Evolutionary conservation across 2,113 vertebrate species (phyloP).

Genomic region (Platanista minor): DNA sequence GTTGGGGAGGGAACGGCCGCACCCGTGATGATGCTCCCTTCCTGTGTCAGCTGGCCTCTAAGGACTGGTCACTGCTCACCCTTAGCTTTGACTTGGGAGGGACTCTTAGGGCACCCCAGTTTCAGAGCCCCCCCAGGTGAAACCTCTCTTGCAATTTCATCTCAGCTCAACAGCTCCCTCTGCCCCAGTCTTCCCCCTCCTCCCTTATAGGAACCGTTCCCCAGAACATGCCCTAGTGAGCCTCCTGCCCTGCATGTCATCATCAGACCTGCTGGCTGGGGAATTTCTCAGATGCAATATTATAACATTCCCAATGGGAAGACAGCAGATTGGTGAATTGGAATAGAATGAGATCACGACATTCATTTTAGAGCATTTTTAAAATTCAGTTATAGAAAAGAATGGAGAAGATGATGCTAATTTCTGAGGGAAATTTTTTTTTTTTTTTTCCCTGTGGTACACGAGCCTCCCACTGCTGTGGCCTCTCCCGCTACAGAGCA

Average conservation of each 20-base stretch:
- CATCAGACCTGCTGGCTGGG: not conserved
- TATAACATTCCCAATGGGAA: not conserved
- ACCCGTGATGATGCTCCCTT: accelerated
- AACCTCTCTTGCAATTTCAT: no score
- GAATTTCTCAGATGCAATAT: not conserved
- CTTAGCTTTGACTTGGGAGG: not conserved
- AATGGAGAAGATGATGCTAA: not conserved
- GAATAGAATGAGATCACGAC: not conserved
- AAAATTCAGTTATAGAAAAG: not conserved
- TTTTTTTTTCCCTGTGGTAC: no score
- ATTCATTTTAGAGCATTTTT: not conserved
- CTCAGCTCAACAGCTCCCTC: not conserved
- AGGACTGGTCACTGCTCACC: not conserved
- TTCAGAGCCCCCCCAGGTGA: not conserved
- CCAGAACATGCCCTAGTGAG: not conserved
- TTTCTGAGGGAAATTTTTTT: no score
- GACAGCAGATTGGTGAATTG: not conserved
- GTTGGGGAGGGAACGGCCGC: no score
- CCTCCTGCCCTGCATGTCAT: not conserved
- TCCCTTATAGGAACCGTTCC: not conserved
- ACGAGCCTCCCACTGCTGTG: no score
- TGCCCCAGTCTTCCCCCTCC: accelerated
- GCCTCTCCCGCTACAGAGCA: no score
- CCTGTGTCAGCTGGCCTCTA: not conserved
- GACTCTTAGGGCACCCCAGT: not conserved